phyloP scores from a whole-genome alignment of 2,888 invertebrate species.

The Thymelicus sylvestris region DNA sequence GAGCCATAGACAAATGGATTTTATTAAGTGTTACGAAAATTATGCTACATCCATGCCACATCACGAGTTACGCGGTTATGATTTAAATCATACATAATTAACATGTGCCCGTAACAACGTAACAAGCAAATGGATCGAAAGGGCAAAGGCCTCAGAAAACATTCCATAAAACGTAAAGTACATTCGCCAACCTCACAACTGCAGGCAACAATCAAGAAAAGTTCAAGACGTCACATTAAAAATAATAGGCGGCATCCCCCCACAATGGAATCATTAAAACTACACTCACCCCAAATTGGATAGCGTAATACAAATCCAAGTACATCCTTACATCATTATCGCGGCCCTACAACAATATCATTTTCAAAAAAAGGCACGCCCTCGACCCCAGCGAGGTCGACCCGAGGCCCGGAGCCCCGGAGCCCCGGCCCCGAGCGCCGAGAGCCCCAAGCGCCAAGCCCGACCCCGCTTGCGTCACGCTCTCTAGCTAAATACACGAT shows the following conservation, averaged over 20 bases:
- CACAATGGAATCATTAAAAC: slow-evolving; percentile 47
- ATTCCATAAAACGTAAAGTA: neutral
- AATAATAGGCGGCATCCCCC: slow-evolving; percentile 37
- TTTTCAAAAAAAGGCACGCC: slow-evolving; percentile 61
- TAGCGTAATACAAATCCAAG: slow-evolving; percentile 47
- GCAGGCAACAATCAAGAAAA: slow-evolving; percentile 33
- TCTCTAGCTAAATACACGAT: slow-evolving; percentile 59
- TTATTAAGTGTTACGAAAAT: no score
- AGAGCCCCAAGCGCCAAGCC: slow-evolving; percentile 31
- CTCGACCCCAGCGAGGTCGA: slow-evolving; percentile 40
- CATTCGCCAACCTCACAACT: slow-evolving; percentile 21
- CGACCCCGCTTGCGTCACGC: slow-evolving; percentile 45
- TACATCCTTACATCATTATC: slow-evolving; percentile 57
- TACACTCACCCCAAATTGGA: slow-evolving; percentile 52
- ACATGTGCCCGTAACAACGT: no score
- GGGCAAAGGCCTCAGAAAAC: slow-evolving; percentile 29
- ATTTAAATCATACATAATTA: no score
- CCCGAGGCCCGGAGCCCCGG: slow-evolving; percentile 49
- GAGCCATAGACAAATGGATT: no score
- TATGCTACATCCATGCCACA: no score
- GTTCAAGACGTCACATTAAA: slow-evolving; percentile 43
- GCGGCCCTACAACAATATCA: slow-evolving; percentile 61
- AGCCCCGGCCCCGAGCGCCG: slow-evolving; percentile 38
- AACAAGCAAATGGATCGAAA: slow-evolving; percentile 7
- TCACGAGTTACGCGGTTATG: no score